A percentile compares a stretch with the other conserved stretches of the same genome.
These are phyloP conservation scores for Microtus obscurus DNA, from an alignment of 2,797 vertebrate species.

Conservation along the genomic window DNA sequence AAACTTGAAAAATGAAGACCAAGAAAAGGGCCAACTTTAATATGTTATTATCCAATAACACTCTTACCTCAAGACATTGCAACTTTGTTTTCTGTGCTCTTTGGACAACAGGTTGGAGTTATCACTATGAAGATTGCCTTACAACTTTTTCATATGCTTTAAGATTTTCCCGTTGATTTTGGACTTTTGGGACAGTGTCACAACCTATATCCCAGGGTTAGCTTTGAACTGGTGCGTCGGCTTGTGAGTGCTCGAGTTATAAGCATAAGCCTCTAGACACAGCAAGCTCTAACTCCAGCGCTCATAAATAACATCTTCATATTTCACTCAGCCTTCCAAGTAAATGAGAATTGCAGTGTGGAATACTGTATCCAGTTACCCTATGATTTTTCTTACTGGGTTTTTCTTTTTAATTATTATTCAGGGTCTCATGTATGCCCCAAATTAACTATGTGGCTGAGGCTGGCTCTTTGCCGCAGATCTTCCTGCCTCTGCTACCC, in stretches of 20 bases:
- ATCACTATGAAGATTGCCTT: background rate
- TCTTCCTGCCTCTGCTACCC: background rate
- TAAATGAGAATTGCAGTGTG: background rate
- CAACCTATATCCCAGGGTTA: background rate
- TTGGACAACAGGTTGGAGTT: background rate
- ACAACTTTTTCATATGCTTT: background rate
- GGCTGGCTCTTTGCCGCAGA: background rate
- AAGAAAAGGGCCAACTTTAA: background rate
- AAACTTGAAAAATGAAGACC: constrained; percentile 2
- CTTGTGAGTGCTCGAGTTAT: background rate
- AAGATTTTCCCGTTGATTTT: background rate
- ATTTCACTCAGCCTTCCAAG: background rate
- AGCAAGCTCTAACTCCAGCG: accelerated
- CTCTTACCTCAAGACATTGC: background rate
- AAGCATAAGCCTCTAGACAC: background rate
- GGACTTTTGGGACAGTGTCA: background rate
- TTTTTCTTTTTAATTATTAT: background rate
- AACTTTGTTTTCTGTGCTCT: background rate
- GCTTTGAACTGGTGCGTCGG: background rate
- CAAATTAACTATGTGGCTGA: background rate
- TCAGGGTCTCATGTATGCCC: background rate
- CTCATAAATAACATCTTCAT: background rate
- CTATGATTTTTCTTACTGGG: background rate
- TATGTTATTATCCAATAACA: background rate
- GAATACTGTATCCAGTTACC: too few relatives aligned